A percentile compares a stretch with the other conserved stretches of the same genome.
Conservation (phyloP, 2,888 invertebrate genomes). For the Helicoverpa assulta region DNA sequence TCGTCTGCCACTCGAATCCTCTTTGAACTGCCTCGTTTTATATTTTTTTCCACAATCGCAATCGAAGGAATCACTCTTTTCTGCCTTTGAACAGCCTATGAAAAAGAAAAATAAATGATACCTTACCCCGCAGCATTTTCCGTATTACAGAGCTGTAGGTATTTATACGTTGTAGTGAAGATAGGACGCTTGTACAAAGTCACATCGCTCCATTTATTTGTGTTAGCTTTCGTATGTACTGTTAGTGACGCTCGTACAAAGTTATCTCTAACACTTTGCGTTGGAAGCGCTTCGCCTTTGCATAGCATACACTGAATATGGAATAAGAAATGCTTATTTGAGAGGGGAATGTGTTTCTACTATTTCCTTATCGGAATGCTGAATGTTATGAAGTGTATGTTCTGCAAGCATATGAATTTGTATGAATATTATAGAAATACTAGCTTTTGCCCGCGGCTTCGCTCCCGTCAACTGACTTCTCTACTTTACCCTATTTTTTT, state of each 20-base stretch:
- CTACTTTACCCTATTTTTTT: too few relatives aligned
- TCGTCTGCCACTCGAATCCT: slow-evolving; percentile 57
- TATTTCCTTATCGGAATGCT: slow-evolving; percentile 58
- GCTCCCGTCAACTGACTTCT: too few relatives aligned
- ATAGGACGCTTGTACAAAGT: slow-evolving; percentile 66
- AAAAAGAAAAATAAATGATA: slow-evolving; percentile 72
- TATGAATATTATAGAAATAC: background rate
- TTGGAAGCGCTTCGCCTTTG: slow-evolving; percentile 65
- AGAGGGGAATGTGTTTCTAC: slow-evolving; percentile 53
- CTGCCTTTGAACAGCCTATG: slow-evolving; percentile 68
- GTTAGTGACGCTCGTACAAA: slow-evolving; percentile 71
- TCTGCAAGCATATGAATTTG: slow-evolving; percentile 17
- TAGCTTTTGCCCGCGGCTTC: too few relatives aligned
- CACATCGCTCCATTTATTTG: slow-evolving; percentile 72
- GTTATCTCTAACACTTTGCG: slow-evolving; percentile 73
- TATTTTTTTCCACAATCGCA: slow-evolving; percentile 62
- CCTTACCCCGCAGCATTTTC: slow-evolving; percentile 62
- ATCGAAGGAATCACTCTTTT: slow-evolving; percentile 66
- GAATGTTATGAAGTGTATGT: slow-evolving; percentile 45
- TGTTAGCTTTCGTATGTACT: slow-evolving; percentile 68
- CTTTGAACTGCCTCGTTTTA: slow-evolving; percentile 59
- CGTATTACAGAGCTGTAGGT: slow-evolving; percentile 59
- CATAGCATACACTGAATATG: slow-evolving; percentile 64
- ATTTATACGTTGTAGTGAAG: slow-evolving; percentile 52
- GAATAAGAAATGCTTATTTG: slow-evolving; percentile 65